These are phyloP conservation scores for Limnephilus auricula DNA, from an alignment of 2,888 invertebrate species.

Conservation along the genomic window DNA sequence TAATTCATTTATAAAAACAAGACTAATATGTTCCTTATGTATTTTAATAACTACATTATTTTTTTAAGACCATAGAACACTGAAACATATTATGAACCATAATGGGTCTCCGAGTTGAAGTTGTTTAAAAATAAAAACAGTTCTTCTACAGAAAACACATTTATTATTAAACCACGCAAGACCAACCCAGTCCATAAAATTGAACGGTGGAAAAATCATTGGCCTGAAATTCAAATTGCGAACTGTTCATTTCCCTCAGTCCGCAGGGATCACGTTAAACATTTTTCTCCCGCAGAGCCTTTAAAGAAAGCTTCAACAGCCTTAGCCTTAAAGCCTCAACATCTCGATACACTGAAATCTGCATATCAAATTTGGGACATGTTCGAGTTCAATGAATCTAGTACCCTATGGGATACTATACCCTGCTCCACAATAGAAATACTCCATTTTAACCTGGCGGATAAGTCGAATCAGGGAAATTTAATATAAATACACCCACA, in stretches of 20 bases:
- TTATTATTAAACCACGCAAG: neutral
- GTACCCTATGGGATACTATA: neutral
- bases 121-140: neutral
- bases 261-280: neutral
- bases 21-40: too few species aligned
- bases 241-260: slow-evolving; percentile 1
- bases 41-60: too few species aligned
- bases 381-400: slow-evolving; percentile 33
- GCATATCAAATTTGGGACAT: slow-evolving; percentile 36
- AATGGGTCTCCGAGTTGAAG: neutral
- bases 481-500: neutral
- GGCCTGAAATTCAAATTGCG: neutral
- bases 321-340: neutral
- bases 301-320: neutral
- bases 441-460: slow-evolving; percentile 29
- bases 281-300: neutral
- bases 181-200: neutral
- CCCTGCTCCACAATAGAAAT: neutral
- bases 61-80: too few species aligned
- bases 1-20: too few species aligned
- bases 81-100: too few species aligned
- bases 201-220: slow-evolving; percentile 5
- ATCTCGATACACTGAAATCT: slow-evolving; percentile 34
- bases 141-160: neutral
- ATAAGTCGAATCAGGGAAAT: neutral